phyloP scores from a whole-genome alignment of 2,113 vertebrate species.

The Thamnaconus septentrionalis region DNA sequence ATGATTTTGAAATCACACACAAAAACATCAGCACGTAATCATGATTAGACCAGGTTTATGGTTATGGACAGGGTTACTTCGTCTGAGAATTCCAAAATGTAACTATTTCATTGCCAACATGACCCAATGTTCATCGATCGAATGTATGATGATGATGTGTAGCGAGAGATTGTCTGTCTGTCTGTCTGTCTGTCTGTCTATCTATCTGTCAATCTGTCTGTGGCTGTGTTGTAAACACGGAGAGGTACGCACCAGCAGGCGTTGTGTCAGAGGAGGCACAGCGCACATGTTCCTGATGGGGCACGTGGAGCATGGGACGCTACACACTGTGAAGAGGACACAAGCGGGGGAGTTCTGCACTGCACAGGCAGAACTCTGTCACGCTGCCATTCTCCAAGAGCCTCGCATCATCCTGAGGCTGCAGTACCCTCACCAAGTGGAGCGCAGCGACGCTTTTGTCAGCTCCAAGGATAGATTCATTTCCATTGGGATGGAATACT shows the following conservation, averaged over 20 bases:
- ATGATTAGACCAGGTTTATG: no score
- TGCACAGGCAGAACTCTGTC: constrained; percentile 41
- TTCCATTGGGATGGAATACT: constrained; percentile 81
- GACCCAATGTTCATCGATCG: no score
- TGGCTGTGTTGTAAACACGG: constrained; percentile 39
- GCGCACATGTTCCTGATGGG: constrained; percentile 81
- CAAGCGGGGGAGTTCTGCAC: constrained; percentile 42
- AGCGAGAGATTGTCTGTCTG: background rate
- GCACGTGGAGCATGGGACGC: constrained; percentile 56
- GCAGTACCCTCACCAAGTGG: constrained; percentile 76
- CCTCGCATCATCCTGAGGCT: constrained; percentile 76
- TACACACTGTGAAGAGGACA: constrained; percentile 78
- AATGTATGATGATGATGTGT: background rate
- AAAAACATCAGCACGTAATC: no score
- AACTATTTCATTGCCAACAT: no score
- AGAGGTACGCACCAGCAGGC: constrained; percentile 70
- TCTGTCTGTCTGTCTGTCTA: background rate
- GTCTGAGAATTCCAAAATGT: no score
- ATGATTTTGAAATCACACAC: no score
- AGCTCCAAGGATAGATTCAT: constrained; percentile 59
- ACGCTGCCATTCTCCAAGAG: constrained; percentile 71
- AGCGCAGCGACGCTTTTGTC: constrained; percentile 72
- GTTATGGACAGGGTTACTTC: no score
- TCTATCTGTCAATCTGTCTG: background rate
- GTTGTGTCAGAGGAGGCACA: constrained; percentile 67